phyloP scores from a whole-genome alignment of 2,797 vertebrate species.

The Cichlasoma orientale region DNA sequence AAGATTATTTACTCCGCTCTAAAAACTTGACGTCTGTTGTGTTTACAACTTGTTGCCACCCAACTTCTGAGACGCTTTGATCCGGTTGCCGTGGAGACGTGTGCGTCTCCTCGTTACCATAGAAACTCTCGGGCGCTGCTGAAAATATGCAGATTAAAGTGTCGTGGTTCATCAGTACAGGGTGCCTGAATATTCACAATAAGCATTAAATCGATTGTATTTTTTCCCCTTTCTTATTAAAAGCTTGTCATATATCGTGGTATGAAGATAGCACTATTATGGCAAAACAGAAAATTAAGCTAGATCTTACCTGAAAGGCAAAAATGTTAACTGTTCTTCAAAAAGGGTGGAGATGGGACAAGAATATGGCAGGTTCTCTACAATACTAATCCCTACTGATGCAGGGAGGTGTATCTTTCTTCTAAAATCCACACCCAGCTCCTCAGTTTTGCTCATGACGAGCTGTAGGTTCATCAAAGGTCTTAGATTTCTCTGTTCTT shows the following conservation, averaged over 20 bases:
- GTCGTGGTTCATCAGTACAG: not conserved
- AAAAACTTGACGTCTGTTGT: slow-evolving; percentile 24
- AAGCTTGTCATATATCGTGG: not conserved
- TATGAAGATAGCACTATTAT: not conserved
- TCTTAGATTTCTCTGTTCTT: not conserved
- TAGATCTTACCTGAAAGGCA: not conserved
- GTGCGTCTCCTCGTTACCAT: slow-evolving; percentile 48
- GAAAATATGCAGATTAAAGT: slow-evolving; percentile 15
- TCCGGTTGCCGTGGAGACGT: slow-evolving; percentile 52
- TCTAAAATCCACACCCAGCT: not conserved
- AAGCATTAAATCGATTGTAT: too few relatives aligned
- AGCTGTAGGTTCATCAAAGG: not conserved
- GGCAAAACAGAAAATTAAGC: not conserved
- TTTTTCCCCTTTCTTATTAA: not conserved
- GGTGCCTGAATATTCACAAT: not conserved
- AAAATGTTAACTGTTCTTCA: not conserved
- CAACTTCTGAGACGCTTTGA: slow-evolving; percentile 56
- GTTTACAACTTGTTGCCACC: slow-evolving; percentile 59
- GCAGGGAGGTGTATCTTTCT: not conserved
- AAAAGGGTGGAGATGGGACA: not conserved
- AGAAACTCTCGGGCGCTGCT: slow-evolving; percentile 35
- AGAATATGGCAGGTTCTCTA: not conserved
- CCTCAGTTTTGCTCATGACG: not conserved
- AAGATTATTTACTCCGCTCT: not conserved
- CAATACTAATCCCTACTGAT: not conserved